Conservation (phyloP, 2,888 invertebrate genomes). For the Litoditis marina region DNA sequence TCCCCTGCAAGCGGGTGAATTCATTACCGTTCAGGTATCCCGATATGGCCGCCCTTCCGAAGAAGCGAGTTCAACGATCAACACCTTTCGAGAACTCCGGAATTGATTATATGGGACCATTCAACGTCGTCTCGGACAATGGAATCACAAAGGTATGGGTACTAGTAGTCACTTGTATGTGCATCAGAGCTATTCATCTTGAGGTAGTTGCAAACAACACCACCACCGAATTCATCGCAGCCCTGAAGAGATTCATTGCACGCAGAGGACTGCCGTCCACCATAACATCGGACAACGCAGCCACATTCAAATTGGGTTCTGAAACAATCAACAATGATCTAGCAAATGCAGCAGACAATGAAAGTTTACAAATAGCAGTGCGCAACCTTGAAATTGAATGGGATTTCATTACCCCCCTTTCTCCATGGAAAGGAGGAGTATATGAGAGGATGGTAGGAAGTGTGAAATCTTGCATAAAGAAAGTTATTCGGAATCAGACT, state of each 20-base stretch:
- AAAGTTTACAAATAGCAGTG: too few relatives aligned
- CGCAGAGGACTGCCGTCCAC: conserved; percentile 56
- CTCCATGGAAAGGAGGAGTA: conserved; percentile 20
- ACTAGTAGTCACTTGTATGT: conserved; percentile 62
- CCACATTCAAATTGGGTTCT: conserved; percentile 59
- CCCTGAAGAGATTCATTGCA: conserved; percentile 59
- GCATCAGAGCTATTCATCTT: conserved; percentile 62
- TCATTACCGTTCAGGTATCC: conserved; percentile 3
- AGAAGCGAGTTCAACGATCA: conserved; percentile 6
- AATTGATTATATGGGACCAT: conserved; percentile 62
- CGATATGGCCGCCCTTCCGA: background rate
- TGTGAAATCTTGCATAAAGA: conserved; percentile 11
- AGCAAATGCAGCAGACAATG: too few relatives aligned
- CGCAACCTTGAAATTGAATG: conserved; percentile 7
- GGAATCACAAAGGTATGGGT: conserved; percentile 41
- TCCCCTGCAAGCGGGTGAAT: conserved; percentile 3
- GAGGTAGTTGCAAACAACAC: conserved; percentile 58
- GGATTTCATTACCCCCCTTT: conserved; percentile 5
- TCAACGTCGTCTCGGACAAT: conserved; percentile 46
- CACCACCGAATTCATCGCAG: conserved; percentile 54
- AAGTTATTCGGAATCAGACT: too few relatives aligned
- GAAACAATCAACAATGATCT: too few relatives aligned
- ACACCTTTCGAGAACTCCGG: conserved; percentile 57
- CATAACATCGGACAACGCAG: conserved; percentile 61
- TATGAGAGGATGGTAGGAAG: conserved; percentile 12